These are phyloP conservation scores for Acanthiza pusilla DNA, from an alignment of 2,797 vertebrate species.

Conservation along the genomic window DNA sequence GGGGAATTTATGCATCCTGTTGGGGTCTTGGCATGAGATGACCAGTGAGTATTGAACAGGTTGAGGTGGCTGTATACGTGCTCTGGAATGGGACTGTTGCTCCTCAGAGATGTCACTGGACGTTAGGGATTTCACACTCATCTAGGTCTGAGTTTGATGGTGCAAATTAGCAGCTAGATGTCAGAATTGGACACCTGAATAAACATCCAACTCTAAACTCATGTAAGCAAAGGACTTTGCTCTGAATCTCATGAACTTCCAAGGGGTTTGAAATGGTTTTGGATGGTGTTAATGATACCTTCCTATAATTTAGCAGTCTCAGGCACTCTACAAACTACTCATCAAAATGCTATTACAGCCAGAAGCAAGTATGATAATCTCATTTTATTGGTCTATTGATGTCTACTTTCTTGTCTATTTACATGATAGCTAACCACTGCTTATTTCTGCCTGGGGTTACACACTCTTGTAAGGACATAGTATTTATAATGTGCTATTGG, in stretches of 20 bases:
- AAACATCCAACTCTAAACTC: not conserved
- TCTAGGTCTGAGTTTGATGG: not conserved
- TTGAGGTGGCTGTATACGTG: not conserved
- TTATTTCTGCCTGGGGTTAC: not conserved
- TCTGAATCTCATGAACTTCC: not conserved
- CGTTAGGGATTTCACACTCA: not conserved
- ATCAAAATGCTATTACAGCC: not conserved
- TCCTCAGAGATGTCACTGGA: not conserved
- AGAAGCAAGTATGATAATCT: not conserved
- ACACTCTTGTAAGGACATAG: not conserved
- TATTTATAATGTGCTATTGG: not conserved
- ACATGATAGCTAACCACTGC: not conserved
- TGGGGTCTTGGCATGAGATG: not conserved
- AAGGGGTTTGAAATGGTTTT: not conserved
- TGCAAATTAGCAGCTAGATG: not conserved
- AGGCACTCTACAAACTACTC: not conserved
- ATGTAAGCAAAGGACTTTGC: not conserved
- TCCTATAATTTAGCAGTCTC: not conserved
- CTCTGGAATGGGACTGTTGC: not conserved
- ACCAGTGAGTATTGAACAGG: not conserved
- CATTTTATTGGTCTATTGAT: not conserved
- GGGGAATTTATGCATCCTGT: not conserved
- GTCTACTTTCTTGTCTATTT: not conserved
- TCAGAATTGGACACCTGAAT: not conserved
- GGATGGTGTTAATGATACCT: not conserved